phyloP scores from a whole-genome alignment of 2,888 invertebrate genomes.

The Heteropelma amictum region DNA sequence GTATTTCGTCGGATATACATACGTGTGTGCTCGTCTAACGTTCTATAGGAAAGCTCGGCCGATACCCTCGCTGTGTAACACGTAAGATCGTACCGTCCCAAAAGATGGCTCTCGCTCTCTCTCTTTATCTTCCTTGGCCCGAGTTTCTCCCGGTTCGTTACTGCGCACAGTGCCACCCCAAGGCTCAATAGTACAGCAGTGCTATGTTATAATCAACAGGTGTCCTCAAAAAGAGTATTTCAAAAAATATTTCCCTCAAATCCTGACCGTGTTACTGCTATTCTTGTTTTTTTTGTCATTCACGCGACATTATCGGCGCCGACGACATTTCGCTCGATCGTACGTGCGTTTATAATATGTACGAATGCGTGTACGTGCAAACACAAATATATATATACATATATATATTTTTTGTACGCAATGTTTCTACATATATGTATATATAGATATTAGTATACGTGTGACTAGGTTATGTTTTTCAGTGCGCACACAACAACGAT shows the following conservation, averaged over 20 bases:
- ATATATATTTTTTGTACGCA: too few relatives aligned
- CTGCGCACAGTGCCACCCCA: slow-evolving; percentile 49
- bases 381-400: too few relatives aligned
- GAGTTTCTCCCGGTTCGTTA: slow-evolving; percentile 36
- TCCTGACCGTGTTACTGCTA: background rate
- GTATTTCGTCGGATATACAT: background rate
- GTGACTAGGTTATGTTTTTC: background rate
- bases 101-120: slow-evolving; percentile 3
- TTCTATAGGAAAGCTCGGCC: background rate
- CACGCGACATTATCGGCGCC: too few relatives aligned
- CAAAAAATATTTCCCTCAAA: slow-evolving; percentile 57
- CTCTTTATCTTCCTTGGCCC: background rate
- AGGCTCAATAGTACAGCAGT: slow-evolving; percentile 51
- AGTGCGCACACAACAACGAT: slow-evolving; percentile 51
- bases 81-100: background rate
- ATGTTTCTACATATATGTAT: background rate
- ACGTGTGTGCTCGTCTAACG: background rate
- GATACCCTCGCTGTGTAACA: background rate
- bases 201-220: slow-evolving; percentile 61
- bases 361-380: background rate
- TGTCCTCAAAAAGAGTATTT: slow-evolving; percentile 61
- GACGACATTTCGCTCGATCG: too few relatives aligned
- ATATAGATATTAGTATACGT: background rate
- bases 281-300: background rate
- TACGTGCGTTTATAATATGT: background rate